These are phyloP conservation scores for Orthosia gracilis DNA, from an alignment of 2,888 invertebrate genomes.

Conservation along the genomic window DNA sequence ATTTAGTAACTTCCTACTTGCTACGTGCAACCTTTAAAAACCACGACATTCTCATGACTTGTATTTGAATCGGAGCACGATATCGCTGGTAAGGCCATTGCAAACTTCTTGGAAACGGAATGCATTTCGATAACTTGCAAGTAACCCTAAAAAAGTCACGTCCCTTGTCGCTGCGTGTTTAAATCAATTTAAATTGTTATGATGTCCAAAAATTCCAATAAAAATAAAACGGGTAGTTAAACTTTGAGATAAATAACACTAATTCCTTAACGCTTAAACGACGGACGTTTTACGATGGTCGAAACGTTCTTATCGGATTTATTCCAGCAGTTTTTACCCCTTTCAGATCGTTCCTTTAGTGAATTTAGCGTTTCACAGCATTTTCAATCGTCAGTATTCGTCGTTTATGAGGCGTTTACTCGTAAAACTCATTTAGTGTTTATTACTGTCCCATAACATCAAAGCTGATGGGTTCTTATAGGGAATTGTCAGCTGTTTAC, in stretches of 20 bases:
- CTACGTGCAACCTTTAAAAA: conserved; percentile 39
- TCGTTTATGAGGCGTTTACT: conserved; percentile 60
- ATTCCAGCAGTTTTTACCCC: conserved; percentile 56
- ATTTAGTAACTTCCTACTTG: conserved; percentile 24
- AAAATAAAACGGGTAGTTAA: conserved; percentile 58
- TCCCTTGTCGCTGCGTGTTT: neutral
- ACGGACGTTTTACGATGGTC: conserved; percentile 59
- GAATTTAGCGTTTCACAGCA: conserved; percentile 46
- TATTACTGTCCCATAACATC: conserved; percentile 52
- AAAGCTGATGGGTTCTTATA: conserved; percentile 36
- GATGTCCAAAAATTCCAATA: conserved; percentile 53
- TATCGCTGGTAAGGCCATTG: conserved; percentile 9
- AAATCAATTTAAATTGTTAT: conserved; percentile 14
- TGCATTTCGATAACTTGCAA: conserved; percentile 7
- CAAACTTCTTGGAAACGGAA: conserved; percentile 20
- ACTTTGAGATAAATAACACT: conserved; percentile 54
- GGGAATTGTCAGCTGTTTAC: conserved; percentile 35
- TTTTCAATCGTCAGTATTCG: conserved; percentile 60
- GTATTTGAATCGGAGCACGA: conserved; percentile 23
- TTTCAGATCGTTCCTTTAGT: conserved; percentile 45
- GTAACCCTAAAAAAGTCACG: conserved; percentile 2
- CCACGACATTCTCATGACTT: conserved; percentile 36
- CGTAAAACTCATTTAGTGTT: conserved; percentile 64
- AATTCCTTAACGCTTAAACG: conserved; percentile 61
- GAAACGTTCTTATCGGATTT: conserved; percentile 49